These are phyloP conservation scores for Musca domestica DNA, from an alignment of 1,140 invertebrate species.

Conservation along the genomic window DNA sequence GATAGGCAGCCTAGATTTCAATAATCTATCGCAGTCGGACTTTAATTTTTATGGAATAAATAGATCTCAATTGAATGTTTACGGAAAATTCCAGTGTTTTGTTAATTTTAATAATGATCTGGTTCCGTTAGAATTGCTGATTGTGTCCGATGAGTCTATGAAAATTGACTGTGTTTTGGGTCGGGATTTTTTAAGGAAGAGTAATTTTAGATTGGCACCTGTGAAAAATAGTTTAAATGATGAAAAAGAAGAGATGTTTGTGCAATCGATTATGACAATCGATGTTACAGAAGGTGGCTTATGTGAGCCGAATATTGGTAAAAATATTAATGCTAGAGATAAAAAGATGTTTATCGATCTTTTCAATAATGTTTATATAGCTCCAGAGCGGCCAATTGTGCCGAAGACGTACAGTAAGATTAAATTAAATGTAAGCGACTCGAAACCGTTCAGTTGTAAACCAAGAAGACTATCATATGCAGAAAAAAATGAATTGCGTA, in stretches of 20 bases:
- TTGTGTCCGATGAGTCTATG: slow-evolving; percentile 29
- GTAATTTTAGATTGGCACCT: background rate
- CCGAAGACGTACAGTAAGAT: slow-evolving; percentile 18
- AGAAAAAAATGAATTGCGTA: slow-evolving; percentile 29
- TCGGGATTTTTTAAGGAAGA: slow-evolving; percentile 24
- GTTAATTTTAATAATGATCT: background rate
- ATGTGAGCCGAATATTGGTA: background rate
- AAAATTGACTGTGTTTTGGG: slow-evolving; percentile 25
- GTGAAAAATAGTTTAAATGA: too few species aligned
- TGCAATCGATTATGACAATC: background rate
- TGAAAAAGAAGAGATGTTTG: background rate
- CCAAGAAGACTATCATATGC: slow-evolving; percentile 31
- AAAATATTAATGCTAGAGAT: background rate
- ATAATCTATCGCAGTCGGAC: background rate
- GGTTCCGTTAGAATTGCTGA: slow-evolving; percentile 13
- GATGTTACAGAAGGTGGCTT: background rate
- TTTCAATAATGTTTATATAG: slow-evolving; percentile 17
- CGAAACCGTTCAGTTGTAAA: slow-evolving; percentile 27
- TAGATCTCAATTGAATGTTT: slow-evolving; percentile 14
- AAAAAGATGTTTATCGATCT: background rate
- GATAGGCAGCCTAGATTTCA: background rate
- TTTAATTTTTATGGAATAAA: slow-evolving; percentile 23
- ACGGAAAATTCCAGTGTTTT: slow-evolving; percentile 9
- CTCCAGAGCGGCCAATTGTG: background rate
- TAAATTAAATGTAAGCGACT: slow-evolving; percentile 23